Base-by-base conservation (phyloP, 2,113 vertebrate genomes). In the Corythaeola cristata region DNA sequence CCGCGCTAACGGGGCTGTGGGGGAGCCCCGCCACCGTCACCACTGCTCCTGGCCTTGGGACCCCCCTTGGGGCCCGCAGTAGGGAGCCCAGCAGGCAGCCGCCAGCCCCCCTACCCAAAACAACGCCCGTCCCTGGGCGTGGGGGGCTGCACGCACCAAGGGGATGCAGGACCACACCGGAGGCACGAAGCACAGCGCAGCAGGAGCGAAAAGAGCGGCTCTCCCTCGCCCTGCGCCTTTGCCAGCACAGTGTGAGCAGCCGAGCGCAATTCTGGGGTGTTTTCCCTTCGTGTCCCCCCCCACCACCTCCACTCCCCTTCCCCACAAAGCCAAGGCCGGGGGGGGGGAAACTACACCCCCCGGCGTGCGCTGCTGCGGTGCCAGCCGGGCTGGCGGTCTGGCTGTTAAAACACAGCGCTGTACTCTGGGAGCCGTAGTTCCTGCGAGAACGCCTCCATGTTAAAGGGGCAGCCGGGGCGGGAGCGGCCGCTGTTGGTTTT, bases 401-500 rank as follows among this genome's bases (percentile, higher is more conserved):
- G 35, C 2, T 33, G 22, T 45, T 19, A 7, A 8, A 32, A 22
- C 81, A 20, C 5, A 47, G 80, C 73, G 32, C 87, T 64, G 96
- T 2, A 18, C 87, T 5, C 95, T 73, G 97, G 96, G 96, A 95
- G 62, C 76, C 2, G 96, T 92, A 97, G 96, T 97, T 93, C 11
- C 53, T 63, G 69, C 35, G 2, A 1, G 1, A 0, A 19, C 71
- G 20, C 73, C 41, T 94, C 79, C 91, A 84, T 82, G 75, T 96
- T 94, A 92, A 97, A 96, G 93, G 71, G 80, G 8, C 96, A 93
- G 88, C 67, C 15, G 15, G 3, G 0, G 7, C 13, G 28, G 60
- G 37, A 73, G 49, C 53, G 10, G 30, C 59, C 15, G 28, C 7
- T 1, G 5, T 2, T 5, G 14, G 26, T 12, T 50, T 11, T 5